Evolutionary conservation across 1,140 invertebrate species (phyloP).

Genomic region (Macrocentrus cingulum): DNA sequence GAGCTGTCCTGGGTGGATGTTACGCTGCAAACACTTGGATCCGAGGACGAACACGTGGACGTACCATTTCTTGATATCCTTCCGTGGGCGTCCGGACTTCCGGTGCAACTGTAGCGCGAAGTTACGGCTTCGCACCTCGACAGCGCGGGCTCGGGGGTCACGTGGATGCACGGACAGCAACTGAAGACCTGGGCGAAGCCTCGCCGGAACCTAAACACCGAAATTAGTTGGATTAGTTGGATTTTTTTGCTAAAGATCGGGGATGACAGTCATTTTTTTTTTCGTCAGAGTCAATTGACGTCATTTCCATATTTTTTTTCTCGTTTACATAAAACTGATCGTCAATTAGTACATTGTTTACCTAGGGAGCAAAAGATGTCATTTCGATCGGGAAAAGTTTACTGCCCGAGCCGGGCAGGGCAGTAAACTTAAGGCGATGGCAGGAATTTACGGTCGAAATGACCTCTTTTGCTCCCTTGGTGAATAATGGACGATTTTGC

Average conservation of each 20-base stretch:
- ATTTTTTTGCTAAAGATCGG: not conserved
- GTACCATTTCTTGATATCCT: constrained; percentile 73
- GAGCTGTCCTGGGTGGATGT: constrained; percentile 28
- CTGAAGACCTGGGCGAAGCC: constrained; percentile 87
- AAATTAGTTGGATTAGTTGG: constrained; percentile 27
- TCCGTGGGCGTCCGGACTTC: constrained; percentile 69
- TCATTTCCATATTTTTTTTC: too few species aligned
- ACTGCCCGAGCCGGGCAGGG: too few species aligned
- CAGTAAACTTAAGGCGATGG: too few species aligned
- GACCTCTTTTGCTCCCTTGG: too few species aligned
- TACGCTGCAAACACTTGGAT: constrained; percentile 38
- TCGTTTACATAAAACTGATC: too few species aligned
- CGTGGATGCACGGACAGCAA: constrained; percentile 74
- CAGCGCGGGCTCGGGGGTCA: constrained; percentile 63
- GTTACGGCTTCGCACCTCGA: constrained; percentile 66
- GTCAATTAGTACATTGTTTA: too few species aligned
- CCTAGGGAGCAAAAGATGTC: too few species aligned
- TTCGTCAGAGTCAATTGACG: too few species aligned
- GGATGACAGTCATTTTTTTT: not conserved
- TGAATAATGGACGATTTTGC: too few species aligned
- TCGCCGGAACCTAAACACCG: constrained; percentile 72
- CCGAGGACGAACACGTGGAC: constrained; percentile 44
- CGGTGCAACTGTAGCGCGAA: constrained; percentile 69
- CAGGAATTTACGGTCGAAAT: too few species aligned
- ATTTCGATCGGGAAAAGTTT: too few species aligned